Percentiles rank a stretch among this genome's conserved stretches.
phyloP scores from a whole-genome alignment of 2,113 vertebrate genomes.

The Micromys minutus region DNA sequence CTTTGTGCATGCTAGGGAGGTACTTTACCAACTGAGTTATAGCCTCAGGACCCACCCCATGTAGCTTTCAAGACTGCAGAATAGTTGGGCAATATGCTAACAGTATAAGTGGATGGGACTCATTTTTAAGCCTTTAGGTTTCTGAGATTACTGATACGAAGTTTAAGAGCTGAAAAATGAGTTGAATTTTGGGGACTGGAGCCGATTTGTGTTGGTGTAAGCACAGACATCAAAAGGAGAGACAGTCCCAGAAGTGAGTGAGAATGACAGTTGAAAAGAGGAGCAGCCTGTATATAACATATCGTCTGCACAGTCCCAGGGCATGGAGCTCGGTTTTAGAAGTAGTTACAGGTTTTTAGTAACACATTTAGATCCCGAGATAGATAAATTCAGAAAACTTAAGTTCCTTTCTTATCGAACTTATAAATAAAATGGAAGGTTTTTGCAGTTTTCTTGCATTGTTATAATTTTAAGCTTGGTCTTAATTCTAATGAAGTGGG shows the following conservation, averaged over 20 bases:
- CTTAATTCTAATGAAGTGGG: constrained; percentile 34
- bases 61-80: background rate
- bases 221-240: background rate
- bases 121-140: constrained; percentile 34
- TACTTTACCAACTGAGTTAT: background rate
- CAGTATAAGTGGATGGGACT: background rate
- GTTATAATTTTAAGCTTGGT: constrained; percentile 57
- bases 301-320: background rate
- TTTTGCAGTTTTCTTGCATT: constrained; percentile 52
- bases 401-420: constrained; percentile 45
- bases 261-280: constrained; percentile 35
- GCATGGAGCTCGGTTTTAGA: constrained; percentile 6
- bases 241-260: background rate
- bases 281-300: background rate
- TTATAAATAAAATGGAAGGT: constrained; percentile 26
- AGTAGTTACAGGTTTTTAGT: constrained; percentile 7
- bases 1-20: background rate
- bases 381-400: constrained; percentile 26
- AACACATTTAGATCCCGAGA: background rate
- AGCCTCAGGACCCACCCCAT: background rate
- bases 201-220: background rate
- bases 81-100: background rate
- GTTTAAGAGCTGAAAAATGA: background rate
- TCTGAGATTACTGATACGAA: background rate
- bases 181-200: background rate